These are phyloP conservation scores for Trichogramma pretiosum DNA, from an alignment of 1,140 invertebrate species.

Conservation along the genomic window DNA sequence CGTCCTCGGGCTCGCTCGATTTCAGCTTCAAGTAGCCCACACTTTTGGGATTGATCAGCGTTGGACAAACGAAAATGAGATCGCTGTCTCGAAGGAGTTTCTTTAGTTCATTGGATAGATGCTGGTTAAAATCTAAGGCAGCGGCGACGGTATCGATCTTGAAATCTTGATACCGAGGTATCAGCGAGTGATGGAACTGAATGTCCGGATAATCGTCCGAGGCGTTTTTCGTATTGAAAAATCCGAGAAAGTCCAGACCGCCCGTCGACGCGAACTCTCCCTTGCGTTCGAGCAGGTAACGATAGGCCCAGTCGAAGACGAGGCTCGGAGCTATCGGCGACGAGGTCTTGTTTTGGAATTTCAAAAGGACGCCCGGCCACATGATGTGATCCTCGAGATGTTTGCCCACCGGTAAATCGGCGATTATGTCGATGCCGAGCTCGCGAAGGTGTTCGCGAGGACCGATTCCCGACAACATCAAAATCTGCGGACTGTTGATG, in stretches of 20 bases:
- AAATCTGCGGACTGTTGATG: constrained; percentile 51
- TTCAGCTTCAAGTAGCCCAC: constrained; percentile 47
- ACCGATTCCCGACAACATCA: constrained; percentile 68
- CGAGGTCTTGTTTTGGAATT: constrained; percentile 36
- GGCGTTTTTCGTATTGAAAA: constrained; percentile 28
- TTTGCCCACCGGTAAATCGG: constrained; percentile 54
- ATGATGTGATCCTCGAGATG: constrained; percentile 59
- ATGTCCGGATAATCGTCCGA: constrained; percentile 32
- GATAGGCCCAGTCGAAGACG: constrained; percentile 24
- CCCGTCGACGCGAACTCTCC: constrained; percentile 21
- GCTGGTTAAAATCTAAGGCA: constrained; percentile 6
- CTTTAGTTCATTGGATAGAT: constrained; percentile 18
- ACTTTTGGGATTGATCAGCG: constrained; percentile 48
- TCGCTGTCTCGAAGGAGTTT: constrained; percentile 21
- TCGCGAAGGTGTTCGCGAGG: constrained; percentile 56
- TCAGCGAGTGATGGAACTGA: constrained; percentile 23
- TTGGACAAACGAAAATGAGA: constrained; percentile 23
- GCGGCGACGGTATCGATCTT: constrained; percentile 1
- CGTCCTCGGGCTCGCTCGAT: constrained; percentile 52
- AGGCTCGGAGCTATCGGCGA: constrained; percentile 37
- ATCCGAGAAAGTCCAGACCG: constrained; percentile 23
- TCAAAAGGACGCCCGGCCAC: constrained; percentile 31
- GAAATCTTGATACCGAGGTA: constrained; percentile 17
- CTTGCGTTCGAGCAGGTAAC: constrained; percentile 27
- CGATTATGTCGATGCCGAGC: constrained; percentile 46